Evolutionary conservation across 2,888 invertebrate genomes (phyloP).

Genomic region (Tenthredo mesomela): DNA sequence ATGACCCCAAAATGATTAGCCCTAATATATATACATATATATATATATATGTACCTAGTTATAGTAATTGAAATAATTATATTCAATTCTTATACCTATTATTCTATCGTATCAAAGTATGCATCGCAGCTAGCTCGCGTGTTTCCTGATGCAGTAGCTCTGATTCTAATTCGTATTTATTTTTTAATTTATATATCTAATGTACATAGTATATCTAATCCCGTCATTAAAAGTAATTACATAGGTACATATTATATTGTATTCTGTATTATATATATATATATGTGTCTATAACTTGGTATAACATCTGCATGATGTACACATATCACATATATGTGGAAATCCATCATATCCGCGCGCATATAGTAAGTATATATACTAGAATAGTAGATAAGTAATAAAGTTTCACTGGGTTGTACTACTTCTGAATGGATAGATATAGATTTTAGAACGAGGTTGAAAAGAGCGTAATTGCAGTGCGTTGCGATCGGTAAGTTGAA

Average conservation of each 20-base stretch:
- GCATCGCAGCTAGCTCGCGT: slow-evolving; percentile 4
- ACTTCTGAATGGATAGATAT: neutral
- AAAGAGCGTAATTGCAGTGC: neutral
- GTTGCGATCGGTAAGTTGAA: slow-evolving; percentile 4
- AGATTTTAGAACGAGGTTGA: slow-evolving; percentile 33
- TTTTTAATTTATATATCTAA: neutral
- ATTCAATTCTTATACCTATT: neutral
- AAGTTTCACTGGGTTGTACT: slow-evolving; percentile 13
- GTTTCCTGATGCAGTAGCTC: neutral
- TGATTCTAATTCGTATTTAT: slow-evolving; percentile 22
- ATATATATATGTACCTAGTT: neutral
- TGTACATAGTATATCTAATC: neutral
- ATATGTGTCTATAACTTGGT: neutral
- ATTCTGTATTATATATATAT: neutral
- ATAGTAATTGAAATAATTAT: slow-evolving; percentile 36
- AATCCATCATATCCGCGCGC: neutral
- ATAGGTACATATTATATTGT: neutral
- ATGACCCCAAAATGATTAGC: too few relatives aligned
- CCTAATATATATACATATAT: too few relatives aligned
- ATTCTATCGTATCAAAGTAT: neutral
- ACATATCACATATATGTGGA: neutral
- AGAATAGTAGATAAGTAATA: neutral
- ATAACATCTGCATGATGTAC: neutral
- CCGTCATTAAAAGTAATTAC: slow-evolving; percentile 33
- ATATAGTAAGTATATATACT: neutral